Base-by-base conservation (phyloP, 2,113 vertebrate species). In the Colistium nudipinnis region DNA sequence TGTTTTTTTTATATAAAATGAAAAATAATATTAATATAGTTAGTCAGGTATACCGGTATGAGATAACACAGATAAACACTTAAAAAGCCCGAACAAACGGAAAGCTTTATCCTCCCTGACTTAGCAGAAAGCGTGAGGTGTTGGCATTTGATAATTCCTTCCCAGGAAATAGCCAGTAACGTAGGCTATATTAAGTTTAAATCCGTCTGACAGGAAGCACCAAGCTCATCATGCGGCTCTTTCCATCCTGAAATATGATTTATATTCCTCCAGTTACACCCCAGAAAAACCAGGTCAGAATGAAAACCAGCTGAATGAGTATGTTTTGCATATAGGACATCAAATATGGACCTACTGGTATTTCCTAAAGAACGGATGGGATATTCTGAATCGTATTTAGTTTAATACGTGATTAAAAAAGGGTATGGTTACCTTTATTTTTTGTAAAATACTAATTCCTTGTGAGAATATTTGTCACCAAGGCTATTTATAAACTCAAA, bases 161-260 rank as follows among this genome's bases (percentile, higher is more conserved):
- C 39, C 35, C 52, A 62, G 64, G 20, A 53, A 69, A 68, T 66
- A 77, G 54, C 43, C 6, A 1, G 44, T 27, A 44, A 28, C 38
- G 13, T 63, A 27, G 24, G 72, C 56, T 66, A 70, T 78, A 75
- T 75, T 65, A 43, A 62, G 65, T 68, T n/a, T 70, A 72, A 79
- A 75, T 62, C 70, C 2, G 1, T 17, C 28, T 48, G 59, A 73
- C 51, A 78, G 70, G 76, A 67, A 85, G 49, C 49, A 80, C 54
- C 47, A 59, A 49, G 59, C 70, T 83, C 72, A 79, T 76, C 74
- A 78, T 57, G 70, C 56, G 78, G 20, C 57, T 69, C 44, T 72
- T 38, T 75, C 59, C 68, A 66, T 70, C 56, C 70, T 71, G 57
- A 70, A 80, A 80, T 76, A 72, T 11, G 71, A 83, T 83, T 80